These are phyloP conservation scores for Nephila pilipes DNA, from an alignment of 1,140 invertebrate species.

Conservation along the genomic window DNA sequence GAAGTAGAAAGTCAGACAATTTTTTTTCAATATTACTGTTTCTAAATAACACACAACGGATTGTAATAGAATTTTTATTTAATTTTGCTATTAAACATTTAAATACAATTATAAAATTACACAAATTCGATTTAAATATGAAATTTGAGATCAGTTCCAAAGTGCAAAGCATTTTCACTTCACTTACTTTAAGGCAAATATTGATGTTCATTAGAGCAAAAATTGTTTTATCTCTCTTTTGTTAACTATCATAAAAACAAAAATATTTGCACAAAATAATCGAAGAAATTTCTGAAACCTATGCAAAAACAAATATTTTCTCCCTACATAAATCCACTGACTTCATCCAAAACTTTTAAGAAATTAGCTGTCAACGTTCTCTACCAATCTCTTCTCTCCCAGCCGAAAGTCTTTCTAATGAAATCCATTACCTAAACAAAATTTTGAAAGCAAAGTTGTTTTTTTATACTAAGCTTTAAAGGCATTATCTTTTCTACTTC, in stretches of 20 bases:
- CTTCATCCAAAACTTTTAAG: not conserved
- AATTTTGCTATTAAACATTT: too few relatives aligned
- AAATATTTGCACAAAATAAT: not conserved
- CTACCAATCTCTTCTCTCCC: not conserved
- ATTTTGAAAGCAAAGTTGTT: not conserved
- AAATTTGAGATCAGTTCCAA: too few relatives aligned
- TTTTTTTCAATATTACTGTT: too few relatives aligned
- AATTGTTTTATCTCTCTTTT: too few relatives aligned
- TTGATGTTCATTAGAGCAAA: not conserved
- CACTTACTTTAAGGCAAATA: not conserved
- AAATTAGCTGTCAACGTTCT: not conserved
- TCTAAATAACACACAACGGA: too few relatives aligned
- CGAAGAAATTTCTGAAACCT: not conserved
- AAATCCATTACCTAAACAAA: conserved; percentile 32
- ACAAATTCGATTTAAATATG: too few relatives aligned
- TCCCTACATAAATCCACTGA: not conserved
- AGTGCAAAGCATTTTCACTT: not conserved
- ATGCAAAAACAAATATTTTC: not conserved
- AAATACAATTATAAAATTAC: too few relatives aligned
- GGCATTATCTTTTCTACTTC: not conserved
- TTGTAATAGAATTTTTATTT: too few relatives aligned
- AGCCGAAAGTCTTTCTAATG: not conserved
- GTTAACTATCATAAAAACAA: too few relatives aligned
- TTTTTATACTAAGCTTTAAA: not conserved
- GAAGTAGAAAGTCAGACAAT: too few relatives aligned